Evolutionary conservation across 2,113 vertebrate genomes (phyloP), one percentile per base, ranked within the genome.

Genomic region (Aplodontia rufa): DNA sequence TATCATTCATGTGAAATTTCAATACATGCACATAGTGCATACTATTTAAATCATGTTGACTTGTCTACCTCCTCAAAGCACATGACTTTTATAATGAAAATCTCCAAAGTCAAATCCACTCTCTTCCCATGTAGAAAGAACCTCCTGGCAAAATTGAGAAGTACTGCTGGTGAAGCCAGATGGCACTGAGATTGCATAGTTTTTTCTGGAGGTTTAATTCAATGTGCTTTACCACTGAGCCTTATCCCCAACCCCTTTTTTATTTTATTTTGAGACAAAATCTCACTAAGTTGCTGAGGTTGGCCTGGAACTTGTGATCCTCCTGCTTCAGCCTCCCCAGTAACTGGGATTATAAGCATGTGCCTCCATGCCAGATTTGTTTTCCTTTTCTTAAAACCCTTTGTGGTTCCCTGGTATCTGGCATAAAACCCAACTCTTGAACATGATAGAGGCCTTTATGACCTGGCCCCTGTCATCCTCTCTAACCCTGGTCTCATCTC

Each of bases 301-400:
- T 68, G 64, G 64, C 64, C 30, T 68, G 6, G 35, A n/a, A 68
- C 64, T n/a, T 68, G 64, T 19, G 35, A n/a, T 16, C 64, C 35
- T 68, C 35, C 5, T 68, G 64, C 35, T 16, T 68, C 32, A 68
- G 64, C 16, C 35, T 68, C 64, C 64, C 6, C 6, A n/a, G 64
- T 14, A 32, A 3, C 32, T 35, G 32, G 64, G 64, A 66, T 66
- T 66, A 66, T 16, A 66, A 32, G 32, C 64, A 32, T 66, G 32
- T 66, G 6, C 64, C 14, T 35, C 64, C 32, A 35, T 35, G 30
- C 16, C 32, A 35, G 64, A 14, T 35, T 68, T n/a, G n/a, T 69
- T 93, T 85, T 91, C 35, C 28, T 95, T 93, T 79, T 8, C 32
- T 90, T 53, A 71, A 96, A 95, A 60, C 8, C 22, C 62, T 37